Percentiles rank a stretch among this genome's conserved stretches.
These are phyloP conservation scores for Oncorhynchus mykiss DNA, from an alignment of 2,113 vertebrate genomes.

Conservation along the genomic window DNA sequence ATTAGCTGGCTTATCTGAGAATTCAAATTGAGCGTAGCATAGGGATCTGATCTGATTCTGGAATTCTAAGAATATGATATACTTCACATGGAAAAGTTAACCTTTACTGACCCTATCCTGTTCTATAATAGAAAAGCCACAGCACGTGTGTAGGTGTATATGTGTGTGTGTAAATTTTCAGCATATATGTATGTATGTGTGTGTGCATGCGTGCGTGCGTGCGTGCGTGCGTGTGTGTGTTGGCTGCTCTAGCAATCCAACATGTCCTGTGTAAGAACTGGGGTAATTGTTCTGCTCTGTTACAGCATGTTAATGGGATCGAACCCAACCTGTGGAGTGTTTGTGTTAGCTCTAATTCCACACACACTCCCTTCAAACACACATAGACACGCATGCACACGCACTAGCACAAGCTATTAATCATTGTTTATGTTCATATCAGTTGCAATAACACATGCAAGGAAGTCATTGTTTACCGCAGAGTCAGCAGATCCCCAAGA, in stretches of 20 bases:
- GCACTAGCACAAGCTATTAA: background rate
- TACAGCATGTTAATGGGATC: conserved; percentile 49
- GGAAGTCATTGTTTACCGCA: conserved; percentile 14
- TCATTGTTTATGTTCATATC: conserved; percentile 13
- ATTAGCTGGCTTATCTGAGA: conserved; percentile 28
- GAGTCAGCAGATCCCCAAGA: background rate
- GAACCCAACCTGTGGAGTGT: conserved; percentile 48
- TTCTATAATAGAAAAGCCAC: background rate
- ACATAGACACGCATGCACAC: conserved; percentile 1
- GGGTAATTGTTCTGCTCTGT: conserved; percentile 55
- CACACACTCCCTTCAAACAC: background rate
- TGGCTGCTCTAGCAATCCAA: conserved; percentile 31
- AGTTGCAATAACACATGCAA: conserved; percentile 7
- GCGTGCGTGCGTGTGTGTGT: conserved; percentile 33
- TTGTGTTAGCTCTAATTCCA: conserved; percentile 41
- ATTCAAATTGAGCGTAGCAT: conserved; percentile 27
- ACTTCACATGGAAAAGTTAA: background rate
- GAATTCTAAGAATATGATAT: conserved; percentile 34
- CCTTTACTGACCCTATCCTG: too few species aligned
- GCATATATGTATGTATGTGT: background rate
- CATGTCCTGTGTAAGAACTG: conserved; percentile 50
- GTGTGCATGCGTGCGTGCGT: background rate
- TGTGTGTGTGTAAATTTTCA: background rate
- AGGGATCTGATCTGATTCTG: conserved; percentile 36
- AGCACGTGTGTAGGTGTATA: background rate